A percentile compares a stretch with the other conserved stretches of the same genome.
Conservation (phyloP, 1,140 invertebrate species). For the Acyrthosiphon pisum region DNA sequence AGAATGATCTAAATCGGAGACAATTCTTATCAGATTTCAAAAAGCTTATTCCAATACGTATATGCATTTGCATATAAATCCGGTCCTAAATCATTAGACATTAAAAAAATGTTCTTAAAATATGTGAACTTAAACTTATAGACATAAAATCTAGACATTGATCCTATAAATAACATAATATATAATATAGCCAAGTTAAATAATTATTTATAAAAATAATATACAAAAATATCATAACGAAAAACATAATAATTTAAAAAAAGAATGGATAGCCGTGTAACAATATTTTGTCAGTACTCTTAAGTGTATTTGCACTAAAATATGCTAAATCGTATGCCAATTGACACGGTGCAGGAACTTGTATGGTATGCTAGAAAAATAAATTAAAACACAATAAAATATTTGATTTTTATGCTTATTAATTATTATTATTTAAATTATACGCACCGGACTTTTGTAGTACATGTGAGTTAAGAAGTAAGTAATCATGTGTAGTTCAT, state of each 20-base stretch:
- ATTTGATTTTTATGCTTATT: background rate
- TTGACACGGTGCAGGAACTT: background rate
- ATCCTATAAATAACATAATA: too few relatives aligned
- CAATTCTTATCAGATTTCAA: too few relatives aligned
- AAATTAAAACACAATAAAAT: background rate
- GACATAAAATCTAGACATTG: too few relatives aligned
- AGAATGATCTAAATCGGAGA: too few relatives aligned
- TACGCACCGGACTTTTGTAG: background rate
- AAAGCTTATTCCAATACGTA: too few relatives aligned
- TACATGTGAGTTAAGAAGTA: background rate
- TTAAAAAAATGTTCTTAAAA: too few relatives aligned
- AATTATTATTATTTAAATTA: background rate
- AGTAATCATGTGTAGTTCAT: background rate
- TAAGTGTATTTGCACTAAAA: background rate
- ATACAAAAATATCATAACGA: too few relatives aligned
- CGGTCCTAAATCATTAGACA: too few relatives aligned
- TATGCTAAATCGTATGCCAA: background rate
- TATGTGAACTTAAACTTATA: too few relatives aligned
- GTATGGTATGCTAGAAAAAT: background rate
- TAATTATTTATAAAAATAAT: background rate
- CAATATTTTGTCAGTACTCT: background rate
- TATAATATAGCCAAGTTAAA: background rate
- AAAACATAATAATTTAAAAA: too few relatives aligned
- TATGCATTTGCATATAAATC: too few relatives aligned
- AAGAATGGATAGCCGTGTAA: background rate